A percentile compares a stretch with the other conserved stretches of the same genome.
phyloP scores from a whole-genome alignment of 2,797 vertebrate genomes.

The Manis pentadactyla region DNA sequence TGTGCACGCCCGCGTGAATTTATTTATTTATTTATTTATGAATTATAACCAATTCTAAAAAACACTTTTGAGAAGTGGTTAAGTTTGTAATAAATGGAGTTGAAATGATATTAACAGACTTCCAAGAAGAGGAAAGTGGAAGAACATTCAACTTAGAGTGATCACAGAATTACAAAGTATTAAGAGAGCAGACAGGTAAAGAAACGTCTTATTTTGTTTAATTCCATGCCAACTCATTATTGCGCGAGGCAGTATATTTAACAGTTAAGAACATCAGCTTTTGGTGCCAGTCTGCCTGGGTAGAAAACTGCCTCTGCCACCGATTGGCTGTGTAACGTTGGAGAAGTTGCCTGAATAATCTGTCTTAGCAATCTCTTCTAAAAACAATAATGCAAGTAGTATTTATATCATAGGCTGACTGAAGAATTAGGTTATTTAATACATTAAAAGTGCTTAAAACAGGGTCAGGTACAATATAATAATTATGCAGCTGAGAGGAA shows the following conservation, averaged over 20 bases:
- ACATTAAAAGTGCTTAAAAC: neutral
- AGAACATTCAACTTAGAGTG: neutral
- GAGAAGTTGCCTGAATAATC: neutral
- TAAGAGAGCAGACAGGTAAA: neutral
- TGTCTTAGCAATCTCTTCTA: neutral
- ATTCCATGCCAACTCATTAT: neutral
- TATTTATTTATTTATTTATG: no score
- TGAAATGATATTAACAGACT: neutral
- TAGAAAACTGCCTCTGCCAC: neutral
- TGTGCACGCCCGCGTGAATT: no score
- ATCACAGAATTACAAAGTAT: neutral
- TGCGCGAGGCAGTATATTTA: neutral
- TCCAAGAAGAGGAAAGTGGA: neutral
- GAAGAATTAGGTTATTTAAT: neutral
- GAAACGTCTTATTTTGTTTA: neutral
- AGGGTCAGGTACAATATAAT: neutral
- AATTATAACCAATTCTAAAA: neutral
- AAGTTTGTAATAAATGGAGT: neutral
- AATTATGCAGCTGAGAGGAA: neutral
- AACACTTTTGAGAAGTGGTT: neutral
- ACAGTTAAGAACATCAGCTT: neutral
- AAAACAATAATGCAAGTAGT: neutral
- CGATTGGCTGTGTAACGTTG: neutral
- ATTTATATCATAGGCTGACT: neutral
- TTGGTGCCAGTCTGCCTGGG: neutral